Evolutionary conservation across 2,113 vertebrate species (phyloP).

Genomic region (Atlantisia rogersi): DNA sequence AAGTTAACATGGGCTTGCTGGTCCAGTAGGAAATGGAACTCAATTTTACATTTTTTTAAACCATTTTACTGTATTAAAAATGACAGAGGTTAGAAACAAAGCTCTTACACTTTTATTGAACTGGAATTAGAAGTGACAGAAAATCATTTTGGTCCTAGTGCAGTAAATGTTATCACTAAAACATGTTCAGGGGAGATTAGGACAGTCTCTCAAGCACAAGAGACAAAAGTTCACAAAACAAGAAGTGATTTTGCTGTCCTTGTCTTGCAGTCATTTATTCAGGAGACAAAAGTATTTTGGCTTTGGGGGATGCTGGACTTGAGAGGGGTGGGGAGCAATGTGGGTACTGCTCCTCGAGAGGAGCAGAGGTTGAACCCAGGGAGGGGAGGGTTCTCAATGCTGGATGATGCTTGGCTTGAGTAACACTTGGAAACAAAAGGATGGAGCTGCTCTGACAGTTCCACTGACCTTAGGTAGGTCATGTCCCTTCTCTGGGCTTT

Average conservation of each 20-base stretch:
- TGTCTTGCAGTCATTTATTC: slow-evolving; percentile 19
- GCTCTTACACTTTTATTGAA: slow-evolving; percentile 75
- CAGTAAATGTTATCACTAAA: slow-evolving; percentile 78
- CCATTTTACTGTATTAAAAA: slow-evolving; percentile 81
- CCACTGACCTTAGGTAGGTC: neutral
- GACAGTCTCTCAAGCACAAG: slow-evolving; percentile 68
- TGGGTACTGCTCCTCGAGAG: neutral
- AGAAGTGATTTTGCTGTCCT: slow-evolving; percentile 54
- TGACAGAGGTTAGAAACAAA: slow-evolving; percentile 84
- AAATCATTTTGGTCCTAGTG: slow-evolving; percentile 81
- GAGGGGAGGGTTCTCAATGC: accelerated
- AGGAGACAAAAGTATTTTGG: slow-evolving; percentile 28
- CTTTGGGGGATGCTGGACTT: neutral
- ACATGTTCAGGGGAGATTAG: slow-evolving; percentile 74
- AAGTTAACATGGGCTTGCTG: slow-evolving; percentile 68
- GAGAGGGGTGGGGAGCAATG: neutral
- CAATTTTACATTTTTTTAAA: slow-evolving; percentile 76
- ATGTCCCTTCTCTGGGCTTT: neutral
- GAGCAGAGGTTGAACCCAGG: neutral
- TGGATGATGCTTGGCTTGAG: neutral
- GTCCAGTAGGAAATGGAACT: slow-evolving; percentile 74
- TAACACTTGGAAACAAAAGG: neutral
- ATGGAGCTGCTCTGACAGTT: neutral
- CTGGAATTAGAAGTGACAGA: slow-evolving; percentile 81
- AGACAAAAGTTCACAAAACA: slow-evolving; percentile 70